Evolutionary conservation across 2,113 vertebrate genomes (phyloP), one percentile per base, ranked within the genome.

Genomic region (Rhegmatorhina hoffmannsi): DNA sequence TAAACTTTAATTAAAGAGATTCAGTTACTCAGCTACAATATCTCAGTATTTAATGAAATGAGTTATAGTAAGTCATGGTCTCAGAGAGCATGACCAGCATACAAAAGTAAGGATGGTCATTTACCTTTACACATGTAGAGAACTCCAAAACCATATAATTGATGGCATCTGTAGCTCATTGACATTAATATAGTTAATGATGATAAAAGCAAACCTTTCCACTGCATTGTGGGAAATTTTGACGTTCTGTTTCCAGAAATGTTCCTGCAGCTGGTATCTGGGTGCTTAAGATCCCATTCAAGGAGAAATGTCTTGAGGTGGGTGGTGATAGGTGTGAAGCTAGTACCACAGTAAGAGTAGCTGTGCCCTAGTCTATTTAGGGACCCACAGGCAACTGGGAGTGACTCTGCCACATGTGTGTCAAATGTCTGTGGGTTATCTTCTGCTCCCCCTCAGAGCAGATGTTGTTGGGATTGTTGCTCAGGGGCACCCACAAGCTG

Each of bases 1-100:
- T 92, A 74, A 76, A 62, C n/a, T 75, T 82, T 86, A 86, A 86
- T 69, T 74, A 62, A 82, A 92, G n/a, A 47, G 23, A 59, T 84
- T 40, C 49, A 84, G 53, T 59, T 69, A 81, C 40, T 76, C 33
- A 69, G 40, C 8, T 79, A 58, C 44, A 53, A 6, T 73, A 84
- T 43, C 53, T 95, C 20, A 73, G 36, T 36, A 46, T 80, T 82
- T 91, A 91, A 66, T 75, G 17, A 84, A 90, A 93, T 4, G 3
- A 91, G 23, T 89, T 92, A 56, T 40, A 63, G 8, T 53, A 49
- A 82, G 52, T 76, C 59, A 81, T 67, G 77, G 82, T 85, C 66
- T 87, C 73, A 72, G 58, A 6, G 17, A 49, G 6, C 38, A 43
- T 46, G 49, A 68, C 19, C 58, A 73, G 74, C 28, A 44, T 53